Conservation (phyloP, 2,113 vertebrate genomes). For the Cyphomyrus discorhynchus region DNA sequence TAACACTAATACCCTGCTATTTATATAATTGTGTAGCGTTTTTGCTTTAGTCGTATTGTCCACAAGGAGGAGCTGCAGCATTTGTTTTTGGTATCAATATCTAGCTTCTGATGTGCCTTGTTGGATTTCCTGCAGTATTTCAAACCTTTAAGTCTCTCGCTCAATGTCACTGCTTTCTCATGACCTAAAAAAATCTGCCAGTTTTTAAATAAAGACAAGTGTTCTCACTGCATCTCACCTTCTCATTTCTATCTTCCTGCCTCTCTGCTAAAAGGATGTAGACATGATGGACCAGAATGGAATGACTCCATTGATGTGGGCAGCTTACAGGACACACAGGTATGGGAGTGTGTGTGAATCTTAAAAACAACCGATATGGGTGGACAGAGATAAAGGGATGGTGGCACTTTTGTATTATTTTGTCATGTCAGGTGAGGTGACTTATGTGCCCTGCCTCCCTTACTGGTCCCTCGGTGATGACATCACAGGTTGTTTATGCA, state of each 20-base stretch:
- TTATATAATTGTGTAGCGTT: neutral
- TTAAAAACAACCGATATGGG: neutral
- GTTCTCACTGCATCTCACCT: neutral
- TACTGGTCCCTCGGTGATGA: neutral
- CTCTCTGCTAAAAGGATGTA: constrained; percentile 70
- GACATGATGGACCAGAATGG: constrained; percentile 99
- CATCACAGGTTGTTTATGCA: neutral
- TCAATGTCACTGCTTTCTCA: neutral
- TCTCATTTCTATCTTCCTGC: constrained; percentile 1
- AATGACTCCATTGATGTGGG: constrained; percentile 99
- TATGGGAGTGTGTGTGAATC: constrained; percentile 42
- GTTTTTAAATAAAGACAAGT: neutral
- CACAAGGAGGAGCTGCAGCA: neutral
- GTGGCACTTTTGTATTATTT: neutral
- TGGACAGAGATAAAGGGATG: neutral
- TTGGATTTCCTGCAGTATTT: neutral
- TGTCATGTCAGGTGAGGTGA: neutral
- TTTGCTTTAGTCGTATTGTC: neutral
- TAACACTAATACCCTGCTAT: neutral
- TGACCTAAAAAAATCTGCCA: neutral
- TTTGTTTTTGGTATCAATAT: neutral
- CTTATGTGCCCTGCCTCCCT: neutral
- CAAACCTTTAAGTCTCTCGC: neutral
- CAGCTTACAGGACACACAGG: constrained; percentile 97
- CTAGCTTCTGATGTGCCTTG: neutral